Percentiles rank a stretch among this genome's conserved stretches.
phyloP scores from a whole-genome alignment of 1,140 invertebrate genomes.

The Maconellicoccus hirsutus region DNA sequence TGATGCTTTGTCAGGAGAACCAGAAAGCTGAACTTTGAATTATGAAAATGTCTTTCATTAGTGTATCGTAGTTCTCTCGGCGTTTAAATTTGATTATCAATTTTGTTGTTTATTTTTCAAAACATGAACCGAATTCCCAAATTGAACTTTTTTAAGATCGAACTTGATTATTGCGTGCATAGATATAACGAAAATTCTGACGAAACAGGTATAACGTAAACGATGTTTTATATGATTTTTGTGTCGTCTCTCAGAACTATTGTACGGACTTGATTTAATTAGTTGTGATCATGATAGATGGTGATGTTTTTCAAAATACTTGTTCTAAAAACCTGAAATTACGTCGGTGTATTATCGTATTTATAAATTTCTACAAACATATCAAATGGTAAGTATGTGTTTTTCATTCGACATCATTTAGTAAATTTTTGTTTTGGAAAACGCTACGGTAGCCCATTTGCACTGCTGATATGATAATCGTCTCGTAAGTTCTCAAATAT shows the following conservation, averaged over 20 bases:
- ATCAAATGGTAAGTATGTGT: neutral
- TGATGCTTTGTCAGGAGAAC: slow-evolving; percentile 19
- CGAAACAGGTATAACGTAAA: slow-evolving; percentile 17
- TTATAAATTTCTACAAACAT: neutral
- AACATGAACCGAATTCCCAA: neutral
- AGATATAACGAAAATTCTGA: too few species aligned
- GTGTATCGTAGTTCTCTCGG: neutral
- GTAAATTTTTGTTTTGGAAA: neutral
- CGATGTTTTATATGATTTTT: neutral
- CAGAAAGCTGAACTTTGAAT: neutral
- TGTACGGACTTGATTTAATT: neutral
- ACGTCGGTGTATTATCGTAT: neutral
- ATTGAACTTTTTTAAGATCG: slow-evolving; percentile 1
- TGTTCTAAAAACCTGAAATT: neutral
- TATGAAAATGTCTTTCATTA: neutral
- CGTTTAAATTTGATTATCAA: neutral
- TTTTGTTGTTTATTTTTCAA: slow-evolving; percentile 16
- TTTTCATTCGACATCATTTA: neutral
- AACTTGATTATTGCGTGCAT: neutral
- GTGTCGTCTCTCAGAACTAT: neutral
- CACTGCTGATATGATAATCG: too few species aligned
- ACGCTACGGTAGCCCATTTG: neutral
- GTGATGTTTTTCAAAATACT: neutral
- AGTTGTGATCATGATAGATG: neutral
- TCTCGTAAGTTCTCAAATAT: too few species aligned